Evolutionary conservation across 2,888 invertebrate species (phyloP).

Genomic region (Melinopterus prodromus): DNA sequence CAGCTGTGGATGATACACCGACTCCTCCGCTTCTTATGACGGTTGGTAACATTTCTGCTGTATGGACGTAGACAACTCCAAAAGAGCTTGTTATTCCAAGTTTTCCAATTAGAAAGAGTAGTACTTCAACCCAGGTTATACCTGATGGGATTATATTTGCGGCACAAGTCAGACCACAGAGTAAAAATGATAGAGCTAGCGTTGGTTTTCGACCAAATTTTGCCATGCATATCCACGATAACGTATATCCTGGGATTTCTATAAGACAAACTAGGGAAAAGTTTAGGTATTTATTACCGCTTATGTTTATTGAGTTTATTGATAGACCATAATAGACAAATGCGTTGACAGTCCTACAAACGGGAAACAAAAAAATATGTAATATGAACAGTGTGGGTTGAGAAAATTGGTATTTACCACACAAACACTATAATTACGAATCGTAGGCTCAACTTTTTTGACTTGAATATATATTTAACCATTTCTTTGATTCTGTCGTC

Average conservation of each 20-base stretch:
- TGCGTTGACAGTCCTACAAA: slow-evolving; percentile 67
- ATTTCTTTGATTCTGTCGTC: slow-evolving; percentile 51
- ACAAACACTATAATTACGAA: slow-evolving; percentile 62
- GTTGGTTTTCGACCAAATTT: slow-evolving; percentile 64
- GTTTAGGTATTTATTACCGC: slow-evolving; percentile 74
- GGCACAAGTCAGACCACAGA: slow-evolving; percentile 65
- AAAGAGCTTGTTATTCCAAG: slow-evolving; percentile 71
- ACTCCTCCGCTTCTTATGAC: slow-evolving; percentile 67
- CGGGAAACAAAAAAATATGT: background rate
- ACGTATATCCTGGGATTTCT: slow-evolving; percentile 68
- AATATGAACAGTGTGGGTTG: background rate
- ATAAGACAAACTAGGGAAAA: slow-evolving; percentile 69
- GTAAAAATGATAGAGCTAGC: slow-evolving; percentile 63
- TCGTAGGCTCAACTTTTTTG: slow-evolving; percentile 60
- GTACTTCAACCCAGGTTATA: slow-evolving; percentile 63
- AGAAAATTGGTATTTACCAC: slow-evolving; percentile 55
- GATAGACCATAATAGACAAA: slow-evolving; percentile 76
- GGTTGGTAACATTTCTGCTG: slow-evolving; percentile 66
- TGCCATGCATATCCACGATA: slow-evolving; percentile 64
- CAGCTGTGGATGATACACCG: slow-evolving; percentile 67
- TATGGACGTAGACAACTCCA: slow-evolving; percentile 70
- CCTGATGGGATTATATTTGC: slow-evolving; percentile 46
- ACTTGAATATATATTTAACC: slow-evolving; percentile 60
- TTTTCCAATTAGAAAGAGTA: slow-evolving; percentile 69
- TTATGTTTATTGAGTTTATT: slow-evolving; percentile 70